Conservation (phyloP, 2,888 invertebrate genomes). For the Volucella zonaria region DNA sequence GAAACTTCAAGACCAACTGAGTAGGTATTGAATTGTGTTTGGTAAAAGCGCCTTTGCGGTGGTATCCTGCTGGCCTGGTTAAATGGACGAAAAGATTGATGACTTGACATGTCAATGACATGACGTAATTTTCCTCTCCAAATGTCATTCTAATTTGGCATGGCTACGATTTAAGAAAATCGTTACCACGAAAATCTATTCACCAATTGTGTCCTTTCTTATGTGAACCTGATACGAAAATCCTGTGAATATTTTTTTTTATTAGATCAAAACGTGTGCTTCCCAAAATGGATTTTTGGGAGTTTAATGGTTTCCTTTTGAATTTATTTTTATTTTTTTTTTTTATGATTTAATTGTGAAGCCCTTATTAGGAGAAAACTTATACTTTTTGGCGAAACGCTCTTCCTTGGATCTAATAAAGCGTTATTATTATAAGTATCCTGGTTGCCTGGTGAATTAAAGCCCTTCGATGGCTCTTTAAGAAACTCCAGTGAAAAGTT, state of each 20-base stretch:
- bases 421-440: conserved; percentile 19
- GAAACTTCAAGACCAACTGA: not conserved
- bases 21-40: not conserved
- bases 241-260: conserved; percentile 55
- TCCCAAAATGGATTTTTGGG: not conserved
- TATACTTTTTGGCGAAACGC: not conserved
- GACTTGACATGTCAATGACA: conserved; percentile 83
- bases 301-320: no score
- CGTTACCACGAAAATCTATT: not conserved
- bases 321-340: not conserved
- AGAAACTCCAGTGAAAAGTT: conserved; percentile 72
- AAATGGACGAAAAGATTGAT: conserved; percentile 82
- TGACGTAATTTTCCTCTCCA: conserved; percentile 56
- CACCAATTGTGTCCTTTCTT: not conserved
- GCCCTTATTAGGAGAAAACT: not conserved
- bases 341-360: conserved; percentile 21
- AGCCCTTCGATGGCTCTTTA: conserved; percentile 81
- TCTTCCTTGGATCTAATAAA: not conserved
- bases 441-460: conserved; percentile 79
- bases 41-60: not conserved
- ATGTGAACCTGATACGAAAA: conserved; percentile 62
- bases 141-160: conserved; percentile 15
- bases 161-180: not conserved
- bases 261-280: not conserved
- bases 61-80: conserved; percentile 80